These are phyloP conservation scores for Euphydryas editha DNA, from an alignment of 2,888 invertebrate genomes.

Conservation along the genomic window DNA sequence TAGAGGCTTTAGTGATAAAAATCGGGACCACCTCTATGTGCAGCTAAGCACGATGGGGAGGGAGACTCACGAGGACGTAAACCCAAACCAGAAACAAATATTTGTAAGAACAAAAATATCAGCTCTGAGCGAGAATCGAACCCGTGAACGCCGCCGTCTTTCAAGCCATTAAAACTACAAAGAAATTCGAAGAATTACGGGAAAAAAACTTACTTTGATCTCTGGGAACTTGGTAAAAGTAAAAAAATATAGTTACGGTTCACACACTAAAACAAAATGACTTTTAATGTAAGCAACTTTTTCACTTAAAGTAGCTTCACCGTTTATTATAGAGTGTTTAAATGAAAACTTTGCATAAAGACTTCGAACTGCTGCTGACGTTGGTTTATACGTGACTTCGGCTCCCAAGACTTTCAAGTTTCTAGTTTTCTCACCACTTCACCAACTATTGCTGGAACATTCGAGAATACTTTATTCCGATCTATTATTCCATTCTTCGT, in stretches of 20 bases:
- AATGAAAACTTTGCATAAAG: conserved; percentile 21
- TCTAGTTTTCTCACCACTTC: conserved; percentile 27
- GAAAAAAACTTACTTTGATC: too few relatives aligned
- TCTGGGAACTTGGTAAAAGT: neutral
- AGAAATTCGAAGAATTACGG: too few relatives aligned
- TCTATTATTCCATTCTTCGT: conserved; percentile 3
- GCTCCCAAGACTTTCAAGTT: conserved; percentile 28
- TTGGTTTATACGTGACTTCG: conserved; percentile 25
- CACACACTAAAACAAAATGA: neutral
- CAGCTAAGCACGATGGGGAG: too few relatives aligned
- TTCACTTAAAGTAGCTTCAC: conserved; percentile 1
- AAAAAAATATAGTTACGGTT: neutral
- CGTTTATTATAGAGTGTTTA: conserved; percentile 2
- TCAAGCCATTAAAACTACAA: too few relatives aligned
- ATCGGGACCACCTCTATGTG: too few relatives aligned
- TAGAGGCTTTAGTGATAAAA: too few relatives aligned
- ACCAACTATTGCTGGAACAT: conserved; percentile 27
- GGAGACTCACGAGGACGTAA: too few relatives aligned
- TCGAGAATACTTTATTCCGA: conserved; percentile 19
- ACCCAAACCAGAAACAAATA: too few relatives aligned
- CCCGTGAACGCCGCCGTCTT: too few relatives aligned
- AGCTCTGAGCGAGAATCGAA: too few relatives aligned
- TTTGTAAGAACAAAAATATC: too few relatives aligned
- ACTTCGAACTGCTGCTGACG: conserved; percentile 20
- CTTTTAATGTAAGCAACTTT: conserved; percentile 3